Evolutionary conservation across 2,797 vertebrate species (phyloP), one percentile per base, ranked within the genome.

Genomic region (Petrocephalus schoutedeni): DNA sequence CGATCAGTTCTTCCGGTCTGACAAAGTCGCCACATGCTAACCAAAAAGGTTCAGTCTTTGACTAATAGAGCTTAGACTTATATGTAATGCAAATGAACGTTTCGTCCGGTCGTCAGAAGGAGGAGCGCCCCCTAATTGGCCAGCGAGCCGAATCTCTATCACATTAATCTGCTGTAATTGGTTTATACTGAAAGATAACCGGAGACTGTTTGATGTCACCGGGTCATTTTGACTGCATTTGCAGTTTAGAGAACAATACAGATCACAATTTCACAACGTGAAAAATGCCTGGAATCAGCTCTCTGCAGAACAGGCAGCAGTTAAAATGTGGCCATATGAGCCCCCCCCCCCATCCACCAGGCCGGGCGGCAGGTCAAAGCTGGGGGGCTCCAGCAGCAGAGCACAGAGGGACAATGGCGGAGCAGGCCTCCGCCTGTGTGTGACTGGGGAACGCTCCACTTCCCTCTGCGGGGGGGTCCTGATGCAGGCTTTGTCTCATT

Each of bases 161-260:
- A n/a, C 21, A n/a, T 2, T 84, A n/a, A 84, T 84, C n/a, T 49
- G 19, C 45, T 89, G 53, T 54, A 83, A 89, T 83, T 59, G 88
- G 71, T 71, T 89, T 87, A 23, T 28, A 57, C 85, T 6, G 16
- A 53, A 57, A 80, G 67, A 56, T 86, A 57, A 53, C 23, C 28
- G 16, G 88, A 57, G 86, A 23, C 9, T 9, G 8, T 36, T 36
- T 87, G 71, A 87, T 64, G 85, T 80, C 67, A 83, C 67, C 45
- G 23, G 10, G 64, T 12, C 57, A 16, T 21, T 74, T 21, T 16
- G 23, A 6, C 28, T 67, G 23, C 23, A 67, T 67, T 67, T 32
- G 61, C 23, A 67, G 61, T 67, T 67, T 67, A 67, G 10, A 4
- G 28, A 64, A 28, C 9, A 12, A 41, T 14, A n/a, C 28, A 2